Evolutionary conservation across 2,888 invertebrate genomes (phyloP), one percentile per base, ranked within the genome.

Genomic region (Cartodere bifasciata): DNA sequence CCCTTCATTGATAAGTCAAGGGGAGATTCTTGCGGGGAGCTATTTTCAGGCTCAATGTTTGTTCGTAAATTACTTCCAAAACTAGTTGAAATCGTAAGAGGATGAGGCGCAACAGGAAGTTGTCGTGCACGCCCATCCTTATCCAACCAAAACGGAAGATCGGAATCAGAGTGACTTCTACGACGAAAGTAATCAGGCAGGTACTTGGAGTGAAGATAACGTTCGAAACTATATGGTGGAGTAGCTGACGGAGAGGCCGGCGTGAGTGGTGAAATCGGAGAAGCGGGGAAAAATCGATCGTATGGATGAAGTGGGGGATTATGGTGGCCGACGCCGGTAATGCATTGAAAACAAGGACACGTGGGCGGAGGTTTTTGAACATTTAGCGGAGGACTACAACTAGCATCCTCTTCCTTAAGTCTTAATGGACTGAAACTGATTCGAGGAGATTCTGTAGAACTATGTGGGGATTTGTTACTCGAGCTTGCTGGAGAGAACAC

Each of bases 1-100:
- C 70, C 63, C 49, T 79, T 83, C 61, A 85, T 69, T 11, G 86
- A 86, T 21, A 90, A 65, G 58, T 91, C 90, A 35, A 91, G 62
- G 0, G 90, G 90, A 3, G 74, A 79, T 39, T 88, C 87, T 52
- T 87, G 86, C 0, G 77, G 77, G 27, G 75, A 69, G 10, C 62
- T 56, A 15, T 54, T 49, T 31, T 65, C 64, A 13, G 67, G 65
- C 42, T 72, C 71, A 14, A 67, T 44, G 5, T 67, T 67, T 4
- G 66, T 64, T 35, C 63, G 62, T 21, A 57, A 48, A 2, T 56
- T 56, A 13, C 43, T 38, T 13, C 29, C 14, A 22, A 31, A 40
- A 32, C 56, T 58, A 13, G 60, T 45, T 2, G 49, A 46, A 6
- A 56, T 37, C 1, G 56, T 49, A 2, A 58, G 41, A 1, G 56